Evolutionary conservation across 2,797 vertebrate genomes (phyloP), one percentile per base, ranked within the genome.

Genomic region (Esox masquinongy): DNA sequence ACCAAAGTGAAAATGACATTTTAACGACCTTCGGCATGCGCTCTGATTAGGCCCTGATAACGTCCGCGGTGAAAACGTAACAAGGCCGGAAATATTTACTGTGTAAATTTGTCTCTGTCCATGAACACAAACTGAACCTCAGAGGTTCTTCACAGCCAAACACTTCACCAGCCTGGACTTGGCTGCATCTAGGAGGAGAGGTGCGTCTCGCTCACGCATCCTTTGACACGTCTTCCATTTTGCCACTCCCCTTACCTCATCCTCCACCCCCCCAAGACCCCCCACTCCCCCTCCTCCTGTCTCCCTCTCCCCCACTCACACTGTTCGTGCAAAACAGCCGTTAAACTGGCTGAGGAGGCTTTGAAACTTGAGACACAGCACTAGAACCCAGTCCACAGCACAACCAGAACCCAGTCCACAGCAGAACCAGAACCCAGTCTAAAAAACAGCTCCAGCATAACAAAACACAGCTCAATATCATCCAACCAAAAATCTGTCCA

Each of bases 121-220:
- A 39, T 1, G 9, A 5, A 19, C 16, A 19, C 22, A 17, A 26
- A 73, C 15, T 59, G 1, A 22, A 73, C 22, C 72, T 76, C 50
- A 22, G 68, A 59, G 73, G 47, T 71, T 82, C 59, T 53, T 72
- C 51, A 49, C 70, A 39, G 66, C 17, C 22, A 78, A 75, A 80
- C 64, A 51, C 82, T 79, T 82, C 68, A 70, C 31, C 67, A 73
- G 80, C 72, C 66, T 51, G 49, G 68, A 53, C 51, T 71, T 66
- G 70, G 75, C 84, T 81, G 74, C 81, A 79, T 75, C 70, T 2
- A 73, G 86, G 74, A 64, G 78, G 74, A 86, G 74, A 64, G 78
- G 70, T 73, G 84, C 77, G 59, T 68, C 81, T 87, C 61, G 68
- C 81, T 87, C 85, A 86, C 80, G 84, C 79, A 80, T 86, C 82